Evolutionary conservation across 92 coral and sea anemone genomes (phyloP), one percentile per base, ranked within the genome.

Genomic region (Phenganax subtilis): DNA sequence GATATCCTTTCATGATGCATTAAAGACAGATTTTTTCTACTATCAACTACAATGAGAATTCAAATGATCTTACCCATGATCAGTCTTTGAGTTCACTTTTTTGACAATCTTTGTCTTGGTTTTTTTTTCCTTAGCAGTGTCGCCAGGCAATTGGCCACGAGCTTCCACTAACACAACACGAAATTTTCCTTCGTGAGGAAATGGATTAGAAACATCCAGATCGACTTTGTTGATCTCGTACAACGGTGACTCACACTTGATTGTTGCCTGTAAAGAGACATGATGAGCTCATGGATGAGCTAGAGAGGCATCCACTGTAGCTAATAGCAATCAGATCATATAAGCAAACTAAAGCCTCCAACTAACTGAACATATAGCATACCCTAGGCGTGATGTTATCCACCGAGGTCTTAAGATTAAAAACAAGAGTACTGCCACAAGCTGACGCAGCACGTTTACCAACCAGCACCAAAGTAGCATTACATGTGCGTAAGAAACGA

Each of bases 131-230:
- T 77, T 84, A 29, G 84, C 76, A 27, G 68, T 79, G 58, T 85
- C 84, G 27, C 85, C 80, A 52, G 91, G 90, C 61, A 96, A 88
- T 28, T 92, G 83, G n/a, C 90, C 85, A 64, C 92, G 91, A 53
- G 99, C 99, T 72, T 96, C 99, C 17, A 96, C 99, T 89, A 96
- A 82, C 70, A 96, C 99, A 52, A 96, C 88, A 60, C 99, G 89
- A 73, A 96, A 96, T 80, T 90, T 97, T 44, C 93, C 99, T 70
- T 86, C 76, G 73, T 74, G 71, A 17, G 96, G 80, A 81, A 92
- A 96, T 51, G 97, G 99, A 67, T 96, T 96, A 61, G 97, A 92
- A 30, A 92, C 87, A 79, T 96, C 99, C 82, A 92, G 87, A 51
- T 76, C 83, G 74, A 96, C 96, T 77, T 87, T 92, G 84, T 96